These are phyloP conservation scores for Phorcus lineatus DNA, from an alignment of 2,888 invertebrate species.

Conservation along the genomic window DNA sequence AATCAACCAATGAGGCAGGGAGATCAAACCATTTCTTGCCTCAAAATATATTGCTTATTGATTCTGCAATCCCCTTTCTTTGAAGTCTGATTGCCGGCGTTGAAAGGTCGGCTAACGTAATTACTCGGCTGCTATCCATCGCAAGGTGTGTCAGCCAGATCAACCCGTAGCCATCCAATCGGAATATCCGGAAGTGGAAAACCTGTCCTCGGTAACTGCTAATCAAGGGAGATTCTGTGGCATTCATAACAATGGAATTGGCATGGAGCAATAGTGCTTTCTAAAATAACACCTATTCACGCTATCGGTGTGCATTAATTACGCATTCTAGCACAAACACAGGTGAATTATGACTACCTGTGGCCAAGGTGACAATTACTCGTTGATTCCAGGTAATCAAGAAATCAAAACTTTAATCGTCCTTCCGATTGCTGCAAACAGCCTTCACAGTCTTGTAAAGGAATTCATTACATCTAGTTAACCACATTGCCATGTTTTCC, in stretches of 20 bases:
- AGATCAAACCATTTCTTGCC: conserved; percentile 13
- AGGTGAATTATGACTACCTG: background rate
- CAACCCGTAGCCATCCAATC: background rate
- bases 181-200: background rate
- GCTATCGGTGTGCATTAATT: background rate
- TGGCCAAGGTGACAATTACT: background rate
- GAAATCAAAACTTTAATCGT: background rate
- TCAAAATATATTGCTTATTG: conserved; percentile 1
- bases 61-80: background rate
- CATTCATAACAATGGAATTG: background rate
- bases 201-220: conserved; percentile 4
- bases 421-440: background rate
- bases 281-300: background rate
- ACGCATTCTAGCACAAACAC: background rate
- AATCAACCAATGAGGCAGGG: background rate
- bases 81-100: background rate
- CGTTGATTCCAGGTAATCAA: background rate
- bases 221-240: conserved; percentile 1
- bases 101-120: background rate
- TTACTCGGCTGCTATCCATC: background rate
- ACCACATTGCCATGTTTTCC: too few relatives aligned
- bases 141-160: background rate
- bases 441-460: background rate
- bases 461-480: too few relatives aligned
- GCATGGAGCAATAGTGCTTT: background rate